A percentile compares a stretch with the other conserved stretches of the same genome.
Evolutionary conservation across 2,113 vertebrate genomes (phyloP).

Genomic region (Pimephales promelas): DNA sequence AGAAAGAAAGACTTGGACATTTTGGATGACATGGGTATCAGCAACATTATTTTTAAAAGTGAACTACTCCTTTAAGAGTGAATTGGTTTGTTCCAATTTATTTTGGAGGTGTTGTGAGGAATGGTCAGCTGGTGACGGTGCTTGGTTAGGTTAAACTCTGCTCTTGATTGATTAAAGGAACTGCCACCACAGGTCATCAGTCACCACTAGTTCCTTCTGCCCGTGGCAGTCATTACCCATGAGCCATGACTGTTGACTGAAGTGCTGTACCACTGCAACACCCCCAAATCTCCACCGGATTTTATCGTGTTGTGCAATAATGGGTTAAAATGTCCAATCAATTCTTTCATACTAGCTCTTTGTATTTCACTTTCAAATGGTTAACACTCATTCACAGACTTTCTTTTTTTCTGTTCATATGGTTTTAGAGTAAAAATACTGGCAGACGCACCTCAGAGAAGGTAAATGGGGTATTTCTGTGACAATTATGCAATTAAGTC

Average conservation of each 20-base stretch:
- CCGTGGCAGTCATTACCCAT: slow-evolving; percentile 67
- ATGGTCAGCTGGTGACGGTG: slow-evolving; percentile 17
- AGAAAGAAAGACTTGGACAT: too few species aligned
- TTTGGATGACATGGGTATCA: too few species aligned
- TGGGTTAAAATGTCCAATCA: not conserved
- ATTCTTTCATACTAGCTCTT: not conserved
- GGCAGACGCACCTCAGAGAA: not conserved
- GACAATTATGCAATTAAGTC: slow-evolving; percentile 7
- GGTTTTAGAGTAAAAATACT: not conserved
- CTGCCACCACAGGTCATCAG: slow-evolving; percentile 66
- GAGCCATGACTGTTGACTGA: slow-evolving; percentile 63
- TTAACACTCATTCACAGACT: not conserved
- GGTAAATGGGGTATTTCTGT: not conserved
- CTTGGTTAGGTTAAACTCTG: slow-evolving; percentile 65
- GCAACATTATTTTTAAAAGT: too few species aligned
- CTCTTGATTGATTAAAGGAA: slow-evolving; percentile 73
- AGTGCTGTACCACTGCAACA: slow-evolving; percentile 53
- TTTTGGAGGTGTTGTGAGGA: not conserved
- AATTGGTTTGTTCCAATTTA: not conserved
- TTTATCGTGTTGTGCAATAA: not conserved
- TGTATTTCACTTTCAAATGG: not conserved
- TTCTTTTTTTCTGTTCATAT: not conserved
- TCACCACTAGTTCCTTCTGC: slow-evolving; percentile 65
- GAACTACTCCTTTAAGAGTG: too few species aligned
- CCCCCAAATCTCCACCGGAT: slow-evolving; percentile 36